phyloP scores from a whole-genome alignment of 30 jellyfish, hydroid and myxozoan species.

The Clytia hemisphaerica region DNA sequence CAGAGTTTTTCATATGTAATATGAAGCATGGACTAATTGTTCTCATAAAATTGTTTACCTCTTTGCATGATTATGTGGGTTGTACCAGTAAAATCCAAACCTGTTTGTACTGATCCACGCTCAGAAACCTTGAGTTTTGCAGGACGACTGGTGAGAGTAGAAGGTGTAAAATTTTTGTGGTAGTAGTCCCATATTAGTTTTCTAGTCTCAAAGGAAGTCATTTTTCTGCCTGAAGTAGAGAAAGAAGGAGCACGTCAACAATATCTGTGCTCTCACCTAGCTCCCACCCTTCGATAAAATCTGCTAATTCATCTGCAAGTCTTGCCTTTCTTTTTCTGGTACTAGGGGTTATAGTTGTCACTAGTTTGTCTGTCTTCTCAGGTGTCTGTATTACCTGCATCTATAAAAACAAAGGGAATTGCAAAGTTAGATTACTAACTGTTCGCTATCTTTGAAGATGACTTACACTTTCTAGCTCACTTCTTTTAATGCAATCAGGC shows the following conservation, averaged over 20 bases:
- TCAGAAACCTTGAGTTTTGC: slow-evolving; percentile 30
- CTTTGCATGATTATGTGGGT: slow-evolving; percentile 10
- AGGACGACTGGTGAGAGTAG: slow-evolving; percentile 29
- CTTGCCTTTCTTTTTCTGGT: too few species aligned
- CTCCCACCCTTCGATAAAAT: slow-evolving; percentile 6
- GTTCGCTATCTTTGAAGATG: too few species aligned
- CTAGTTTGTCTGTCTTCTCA: too few species aligned
- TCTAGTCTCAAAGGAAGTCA: slow-evolving; percentile 30
- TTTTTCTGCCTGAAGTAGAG: slow-evolving; percentile 28
- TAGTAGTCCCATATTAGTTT: slow-evolving; percentile 20
- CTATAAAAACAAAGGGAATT: too few species aligned
- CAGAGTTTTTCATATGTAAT: slow-evolving; percentile 12
- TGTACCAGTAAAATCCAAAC: slow-evolving; percentile 16
- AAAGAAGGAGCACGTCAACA: slow-evolving; percentile 14
- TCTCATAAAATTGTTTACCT: slow-evolving; percentile 18
- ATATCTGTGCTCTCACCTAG: slow-evolving; percentile 6
- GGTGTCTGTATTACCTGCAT: too few species aligned
- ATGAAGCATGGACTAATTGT: slow-evolving; percentile 22
- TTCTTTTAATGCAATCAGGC: too few species aligned
- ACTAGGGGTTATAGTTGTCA: too few species aligned
- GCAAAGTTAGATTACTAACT: too few species aligned
- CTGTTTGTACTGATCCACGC: slow-evolving; percentile 3
- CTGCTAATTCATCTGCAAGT: slow-evolving; percentile 17
- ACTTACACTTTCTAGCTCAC: too few species aligned
- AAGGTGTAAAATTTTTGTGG: slow-evolving; percentile 16